Conservation (phyloP, 2,888 invertebrate species). For the Teleogryllus oceanicus region DNA sequence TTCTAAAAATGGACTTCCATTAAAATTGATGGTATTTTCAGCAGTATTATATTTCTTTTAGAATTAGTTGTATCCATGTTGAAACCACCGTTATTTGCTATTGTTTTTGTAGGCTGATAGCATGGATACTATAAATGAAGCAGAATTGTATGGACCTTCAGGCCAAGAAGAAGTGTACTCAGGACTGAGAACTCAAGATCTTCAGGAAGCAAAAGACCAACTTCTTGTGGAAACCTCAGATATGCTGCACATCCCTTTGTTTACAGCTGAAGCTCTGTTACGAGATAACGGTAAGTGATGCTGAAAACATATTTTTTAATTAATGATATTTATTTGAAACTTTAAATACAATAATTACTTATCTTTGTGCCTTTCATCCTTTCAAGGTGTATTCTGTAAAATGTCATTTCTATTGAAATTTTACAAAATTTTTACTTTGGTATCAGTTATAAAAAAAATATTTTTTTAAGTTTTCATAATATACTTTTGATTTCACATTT, state of each 20-base stretch:
- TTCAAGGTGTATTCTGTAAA: too few species aligned
- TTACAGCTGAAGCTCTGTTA: slow-evolving; percentile 65
- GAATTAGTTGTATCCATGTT: background rate
- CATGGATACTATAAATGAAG: slow-evolving; percentile 52
- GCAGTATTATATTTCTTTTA: background rate
- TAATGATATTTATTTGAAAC: too few species aligned
- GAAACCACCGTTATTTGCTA: background rate
- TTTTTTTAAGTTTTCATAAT: too few species aligned
- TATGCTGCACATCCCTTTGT: slow-evolving; percentile 66
- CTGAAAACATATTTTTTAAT: too few species aligned
- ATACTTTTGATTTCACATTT: too few species aligned
- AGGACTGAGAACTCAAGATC: slow-evolving; percentile 62
- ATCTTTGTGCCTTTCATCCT: too few species aligned
- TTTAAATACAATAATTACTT: too few species aligned
- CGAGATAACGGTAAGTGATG: slow-evolving; percentile 59
- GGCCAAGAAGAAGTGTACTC: slow-evolving; percentile 55
- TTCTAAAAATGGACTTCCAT: too few species aligned
- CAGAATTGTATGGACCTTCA: slow-evolving; percentile 45
- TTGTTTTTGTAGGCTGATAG: slow-evolving; percentile 47
- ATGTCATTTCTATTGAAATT: too few species aligned
- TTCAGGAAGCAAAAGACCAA: slow-evolving; percentile 68
- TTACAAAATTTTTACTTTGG: too few species aligned
- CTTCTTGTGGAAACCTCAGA: slow-evolving; percentile 66
- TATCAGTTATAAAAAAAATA: too few species aligned
- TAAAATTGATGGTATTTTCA: too few species aligned